Evolutionary conservation across 2,113 vertebrate species (phyloP), one percentile per base, ranked within the genome.

Genomic region (Platysteira castanea): DNA sequence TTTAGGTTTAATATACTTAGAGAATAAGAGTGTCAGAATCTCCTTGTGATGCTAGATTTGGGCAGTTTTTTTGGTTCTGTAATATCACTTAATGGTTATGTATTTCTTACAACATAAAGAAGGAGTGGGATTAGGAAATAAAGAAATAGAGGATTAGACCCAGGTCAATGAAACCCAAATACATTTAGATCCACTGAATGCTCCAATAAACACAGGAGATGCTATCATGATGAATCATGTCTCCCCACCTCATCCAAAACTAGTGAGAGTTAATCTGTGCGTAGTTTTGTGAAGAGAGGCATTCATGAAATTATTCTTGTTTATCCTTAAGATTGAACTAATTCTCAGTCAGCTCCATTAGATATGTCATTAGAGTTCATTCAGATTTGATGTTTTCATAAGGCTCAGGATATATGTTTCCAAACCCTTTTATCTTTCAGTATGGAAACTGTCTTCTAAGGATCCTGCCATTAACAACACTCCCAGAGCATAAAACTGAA

Each of bases 151-250:
- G 5, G 10, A 47, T 75, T 84, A 87, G 30, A 44, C 26, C 1
- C 11, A 70, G 15, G 8, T 33, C 61, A 91, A 4, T 63, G 47
- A 78, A 89, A 59, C 4, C 1, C 22, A 67, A 46, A 53, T 31
- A 31, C 1, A 26, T 80, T 64, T 57, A 64, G 10, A 47, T 31
- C 11, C 42, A 30, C 9, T 49, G 19, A 64, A 85, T 0, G 0
- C 3, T 85, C 79, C 13, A 35, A 27, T 11, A 61, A 39, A 67
- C n/a, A n/a, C 5, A 73, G n/a, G 10, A 20, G 15, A 44, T 75
- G 15, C 4, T 49, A 6, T 54, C 28, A 35, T 21, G 7, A 67
- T 17, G 23, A 76, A 69, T 64, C 13, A 17, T 8, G 5, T 75
- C 31, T 70, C 16, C 17, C 15, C 8, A 52, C 4, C 7, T 76